phyloP scores from a whole-genome alignment of 2,888 invertebrate species.

The Andrena dorsata region DNA sequence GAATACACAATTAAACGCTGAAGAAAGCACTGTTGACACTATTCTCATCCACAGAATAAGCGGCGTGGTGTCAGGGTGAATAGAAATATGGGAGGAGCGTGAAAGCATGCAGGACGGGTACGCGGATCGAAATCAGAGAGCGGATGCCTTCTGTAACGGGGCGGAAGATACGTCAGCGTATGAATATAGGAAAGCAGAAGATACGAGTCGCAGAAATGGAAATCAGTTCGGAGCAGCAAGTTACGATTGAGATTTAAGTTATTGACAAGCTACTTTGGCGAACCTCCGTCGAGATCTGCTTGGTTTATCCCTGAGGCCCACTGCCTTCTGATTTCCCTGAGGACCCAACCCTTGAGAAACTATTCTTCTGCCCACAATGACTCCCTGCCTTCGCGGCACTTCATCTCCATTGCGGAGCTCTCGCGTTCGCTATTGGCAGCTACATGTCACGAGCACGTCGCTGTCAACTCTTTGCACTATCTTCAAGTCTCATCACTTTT shows the following conservation, averaged over 20 bases:
- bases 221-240: slow-evolving; percentile 83
- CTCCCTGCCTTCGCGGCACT: slow-evolving; percentile 75
- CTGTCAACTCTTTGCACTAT: slow-evolving; percentile 15
- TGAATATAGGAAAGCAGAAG: slow-evolving; percentile 70
- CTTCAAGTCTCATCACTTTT: slow-evolving; percentile 1
- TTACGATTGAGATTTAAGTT: slow-evolving; percentile 85
- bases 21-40: background rate
- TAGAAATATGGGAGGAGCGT: background rate
- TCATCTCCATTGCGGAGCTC: slow-evolving; percentile 70
- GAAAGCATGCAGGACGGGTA: background rate
- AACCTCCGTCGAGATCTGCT: slow-evolving; percentile 80
- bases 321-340: slow-evolving; percentile 84
- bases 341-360: slow-evolving; percentile 83
- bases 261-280: slow-evolving; percentile 85
- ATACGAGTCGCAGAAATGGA: slow-evolving; percentile 77
- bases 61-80: background rate
- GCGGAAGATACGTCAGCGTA: slow-evolving; percentile 66
- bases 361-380: slow-evolving; percentile 84
- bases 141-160: slow-evolving; percentile 42
- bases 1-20: background rate
- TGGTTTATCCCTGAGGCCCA: slow-evolving; percentile 81
- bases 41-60: background rate
- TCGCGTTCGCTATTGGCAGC: slow-evolving; percentile 48
- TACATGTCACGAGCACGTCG: slow-evolving; percentile 40
- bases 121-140: slow-evolving; percentile 12